These are phyloP conservation scores for Spicauda simplicius DNA, from an alignment of 2,888 invertebrate species.

Conservation along the genomic window DNA sequence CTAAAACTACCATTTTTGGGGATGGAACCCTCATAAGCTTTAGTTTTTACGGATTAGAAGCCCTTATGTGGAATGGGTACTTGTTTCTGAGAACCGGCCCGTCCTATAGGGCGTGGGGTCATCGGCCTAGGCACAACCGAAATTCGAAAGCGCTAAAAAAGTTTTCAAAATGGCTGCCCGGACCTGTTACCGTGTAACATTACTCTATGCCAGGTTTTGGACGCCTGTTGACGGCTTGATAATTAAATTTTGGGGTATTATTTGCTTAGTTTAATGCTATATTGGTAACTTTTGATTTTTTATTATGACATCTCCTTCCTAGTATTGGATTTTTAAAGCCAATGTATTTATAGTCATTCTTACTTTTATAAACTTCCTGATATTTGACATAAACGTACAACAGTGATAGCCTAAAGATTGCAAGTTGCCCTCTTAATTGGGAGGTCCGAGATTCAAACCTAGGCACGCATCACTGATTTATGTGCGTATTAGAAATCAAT, in stretches of 20 bases:
- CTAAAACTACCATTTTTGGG: slow-evolving; percentile 27
- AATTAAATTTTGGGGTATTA: slow-evolving; percentile 55
- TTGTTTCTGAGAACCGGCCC: slow-evolving; percentile 46
- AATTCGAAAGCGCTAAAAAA: slow-evolving; percentile 84
- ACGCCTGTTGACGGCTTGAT: neutral
- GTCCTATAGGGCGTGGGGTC: slow-evolving; percentile 63
- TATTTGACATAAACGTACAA: too few relatives aligned
- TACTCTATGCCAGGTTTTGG: slow-evolving; percentile 77
- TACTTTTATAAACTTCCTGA: too few relatives aligned
- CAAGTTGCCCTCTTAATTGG: too few relatives aligned
- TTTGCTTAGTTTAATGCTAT: slow-evolving; percentile 1
- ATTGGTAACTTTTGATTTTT: neutral
- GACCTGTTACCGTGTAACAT: slow-evolving; percentile 83
- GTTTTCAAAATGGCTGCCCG: slow-evolving; percentile 76
- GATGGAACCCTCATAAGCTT: slow-evolving; percentile 26
- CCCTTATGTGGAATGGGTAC: slow-evolving; percentile 45
- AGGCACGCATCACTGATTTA: too few relatives aligned
- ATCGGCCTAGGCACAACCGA: slow-evolving; percentile 81
- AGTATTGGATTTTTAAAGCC: too few relatives aligned
- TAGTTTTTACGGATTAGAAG: slow-evolving; percentile 45
- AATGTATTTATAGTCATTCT: too few relatives aligned
- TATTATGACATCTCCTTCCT: neutral
- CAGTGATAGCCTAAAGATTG: too few relatives aligned
- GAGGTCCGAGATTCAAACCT: too few relatives aligned
- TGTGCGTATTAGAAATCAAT: too few relatives aligned